phyloP scores from a whole-genome alignment of 2,113 vertebrate species.

The Mormyrus iriodes region DNA sequence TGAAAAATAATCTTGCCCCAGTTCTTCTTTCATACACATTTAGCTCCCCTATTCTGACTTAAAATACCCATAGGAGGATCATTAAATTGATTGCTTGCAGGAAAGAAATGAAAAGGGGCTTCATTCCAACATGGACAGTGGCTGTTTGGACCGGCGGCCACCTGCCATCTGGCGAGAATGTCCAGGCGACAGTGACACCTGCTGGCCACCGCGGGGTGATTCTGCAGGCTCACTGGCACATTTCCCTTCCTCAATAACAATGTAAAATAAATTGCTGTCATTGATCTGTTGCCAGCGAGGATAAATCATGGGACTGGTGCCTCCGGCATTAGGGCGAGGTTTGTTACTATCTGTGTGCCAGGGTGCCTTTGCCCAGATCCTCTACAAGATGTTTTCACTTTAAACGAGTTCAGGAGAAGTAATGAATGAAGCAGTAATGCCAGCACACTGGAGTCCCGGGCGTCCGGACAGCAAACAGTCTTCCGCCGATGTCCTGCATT shows the following conservation, averaged over 20 bases:
- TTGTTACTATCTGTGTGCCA: background rate
- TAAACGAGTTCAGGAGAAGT: background rate
- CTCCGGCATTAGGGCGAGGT: background rate
- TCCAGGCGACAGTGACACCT: slow-evolving; percentile 37
- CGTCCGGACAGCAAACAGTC: no score
- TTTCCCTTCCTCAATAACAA: background rate
- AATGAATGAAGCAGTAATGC: background rate
- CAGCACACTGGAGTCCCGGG: background rate
- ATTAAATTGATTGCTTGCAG: background rate
- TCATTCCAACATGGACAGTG: background rate
- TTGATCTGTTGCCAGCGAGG: background rate
- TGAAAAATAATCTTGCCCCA: background rate
- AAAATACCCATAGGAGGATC: background rate
- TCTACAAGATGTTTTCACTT: background rate
- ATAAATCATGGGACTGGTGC: background rate
- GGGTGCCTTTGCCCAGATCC: background rate
- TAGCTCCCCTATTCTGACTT: background rate
- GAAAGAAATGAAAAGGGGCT: background rate
- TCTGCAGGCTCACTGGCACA: background rate
- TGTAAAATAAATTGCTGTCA: background rate
- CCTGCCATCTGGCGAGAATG: background rate
- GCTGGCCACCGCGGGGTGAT: slow-evolving; percentile 21
- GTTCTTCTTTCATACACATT: background rate
- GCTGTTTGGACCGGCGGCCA: background rate
- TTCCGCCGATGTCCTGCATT: background rate